These are phyloP conservation scores for Nephila pilipes DNA, from an alignment of 1,140 invertebrate genomes.

Conservation along the genomic window DNA sequence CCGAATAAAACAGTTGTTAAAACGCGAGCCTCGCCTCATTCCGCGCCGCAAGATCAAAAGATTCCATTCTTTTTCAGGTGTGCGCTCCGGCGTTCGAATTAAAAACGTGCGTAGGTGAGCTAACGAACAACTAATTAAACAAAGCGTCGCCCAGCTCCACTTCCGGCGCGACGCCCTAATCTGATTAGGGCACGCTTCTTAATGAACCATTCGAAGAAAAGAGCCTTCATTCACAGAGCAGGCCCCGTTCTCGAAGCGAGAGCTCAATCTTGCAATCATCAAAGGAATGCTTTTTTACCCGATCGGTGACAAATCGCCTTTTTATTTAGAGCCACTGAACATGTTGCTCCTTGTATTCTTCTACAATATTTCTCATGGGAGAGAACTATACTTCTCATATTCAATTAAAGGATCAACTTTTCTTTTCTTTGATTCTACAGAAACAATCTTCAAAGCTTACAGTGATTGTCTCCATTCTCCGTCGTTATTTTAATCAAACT, in stretches of 20 bases:
- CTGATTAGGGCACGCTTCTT: conserved; percentile 55
- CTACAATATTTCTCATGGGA: no score
- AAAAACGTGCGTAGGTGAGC: conserved; percentile 9
- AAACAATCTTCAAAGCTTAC: no score
- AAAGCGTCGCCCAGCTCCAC: neutral
- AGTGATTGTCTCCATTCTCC: no score
- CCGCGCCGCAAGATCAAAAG: conserved; percentile 20
- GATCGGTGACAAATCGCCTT: neutral
- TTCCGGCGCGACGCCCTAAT: conserved; percentile 39
- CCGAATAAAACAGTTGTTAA: conserved; percentile 71
- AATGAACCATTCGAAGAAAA: conserved; percentile 42
- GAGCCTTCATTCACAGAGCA: neutral
- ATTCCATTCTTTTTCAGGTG: neutral
- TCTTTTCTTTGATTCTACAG: no score
- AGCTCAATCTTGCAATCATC: no score
- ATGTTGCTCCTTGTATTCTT: no score
- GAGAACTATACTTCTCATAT: no score
- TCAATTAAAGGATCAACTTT: no score
- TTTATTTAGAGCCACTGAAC: neutral
- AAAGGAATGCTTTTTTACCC: neutral
- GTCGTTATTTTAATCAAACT: no score
- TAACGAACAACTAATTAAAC: conserved; percentile 19
- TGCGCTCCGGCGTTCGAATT: neutral
- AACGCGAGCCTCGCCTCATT: conserved; percentile 2
- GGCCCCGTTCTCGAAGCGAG: neutral